Conservation (phyloP, 2,113 vertebrate genomes). For the Channa maculata region DNA sequence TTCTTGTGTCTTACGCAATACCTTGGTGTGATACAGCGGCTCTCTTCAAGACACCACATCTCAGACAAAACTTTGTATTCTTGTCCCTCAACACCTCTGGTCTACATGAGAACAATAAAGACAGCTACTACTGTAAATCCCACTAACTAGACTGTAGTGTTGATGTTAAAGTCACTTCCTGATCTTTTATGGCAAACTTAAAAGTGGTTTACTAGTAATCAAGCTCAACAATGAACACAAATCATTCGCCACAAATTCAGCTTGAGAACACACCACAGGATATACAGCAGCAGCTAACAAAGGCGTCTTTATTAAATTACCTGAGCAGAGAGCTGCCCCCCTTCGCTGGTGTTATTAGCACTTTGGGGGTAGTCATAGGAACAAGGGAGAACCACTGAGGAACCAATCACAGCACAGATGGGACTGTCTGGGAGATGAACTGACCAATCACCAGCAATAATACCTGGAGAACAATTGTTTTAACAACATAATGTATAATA, state of each 20-base stretch:
- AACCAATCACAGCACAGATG: constrained; percentile 67
- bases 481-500: too few species aligned
- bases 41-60: constrained; percentile 81
- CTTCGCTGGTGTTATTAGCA: constrained; percentile 25
- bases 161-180: too few species aligned
- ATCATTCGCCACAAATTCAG: background rate
- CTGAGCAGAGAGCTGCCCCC: constrained; percentile 36
- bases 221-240: too few species aligned
- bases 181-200: too few species aligned
- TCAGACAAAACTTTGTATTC: constrained; percentile 64
- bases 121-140: background rate
- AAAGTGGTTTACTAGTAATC: too few species aligned
- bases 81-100: constrained; percentile 17
- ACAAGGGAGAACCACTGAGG: constrained; percentile 75
- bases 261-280: background rate
- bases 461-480: constrained; percentile 36
- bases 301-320: constrained; percentile 56
- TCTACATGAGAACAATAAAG: constrained; percentile 17
- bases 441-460: constrained; percentile 71
- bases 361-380: constrained; percentile 78
- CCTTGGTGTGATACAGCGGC: constrained; percentile 74
- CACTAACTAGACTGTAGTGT: too few species aligned
- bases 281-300: background rate
- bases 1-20: constrained; percentile 19
- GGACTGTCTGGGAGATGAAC: constrained; percentile 62